These are phyloP conservation scores for Epizoanthus ramosus DNA, from an alignment of 92 coral and sea anemone genomes.

Conservation along the genomic window DNA sequence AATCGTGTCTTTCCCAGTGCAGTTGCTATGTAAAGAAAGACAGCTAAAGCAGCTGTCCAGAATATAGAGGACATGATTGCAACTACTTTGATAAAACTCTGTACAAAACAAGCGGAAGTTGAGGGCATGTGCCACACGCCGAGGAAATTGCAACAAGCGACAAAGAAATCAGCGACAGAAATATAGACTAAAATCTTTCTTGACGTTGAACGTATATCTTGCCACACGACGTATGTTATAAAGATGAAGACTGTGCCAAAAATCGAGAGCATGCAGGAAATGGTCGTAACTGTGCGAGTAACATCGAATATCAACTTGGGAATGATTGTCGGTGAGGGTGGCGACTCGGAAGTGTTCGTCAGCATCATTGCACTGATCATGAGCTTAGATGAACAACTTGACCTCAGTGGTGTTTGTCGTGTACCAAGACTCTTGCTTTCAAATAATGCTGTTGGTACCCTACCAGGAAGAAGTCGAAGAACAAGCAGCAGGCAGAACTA, in stretches of 20 bases:
- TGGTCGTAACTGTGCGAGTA: neutral
- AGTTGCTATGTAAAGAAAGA: slow-evolving; percentile 37
- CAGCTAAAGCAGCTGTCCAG: slow-evolving; percentile 52
- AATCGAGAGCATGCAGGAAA: slow-evolving; percentile 25
- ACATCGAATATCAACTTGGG: slow-evolving; percentile 6
- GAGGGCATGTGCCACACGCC: slow-evolving; percentile 25
- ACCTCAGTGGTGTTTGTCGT: no score
- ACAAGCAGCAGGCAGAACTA: no score
- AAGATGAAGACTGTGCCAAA: slow-evolving; percentile 45
- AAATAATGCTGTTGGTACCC: no score
- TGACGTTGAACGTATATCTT: slow-evolving; percentile 45
- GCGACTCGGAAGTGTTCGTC: no score
- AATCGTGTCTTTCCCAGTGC: slow-evolving; percentile 28
- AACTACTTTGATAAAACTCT: slow-evolving; percentile 40
- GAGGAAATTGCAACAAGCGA: slow-evolving; percentile 17
- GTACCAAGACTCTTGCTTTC: no score
- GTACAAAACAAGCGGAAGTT: slow-evolving; percentile 18
- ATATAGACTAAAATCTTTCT: slow-evolving; percentile 54
- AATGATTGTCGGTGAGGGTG: no score
- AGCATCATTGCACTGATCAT: no score
- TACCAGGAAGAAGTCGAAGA: no score
- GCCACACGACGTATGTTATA: slow-evolving; percentile 50
- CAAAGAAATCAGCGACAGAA: slow-evolving; percentile 50
- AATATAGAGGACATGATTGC: slow-evolving; percentile 54
- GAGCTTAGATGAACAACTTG: no score